Evolutionary conservation across 2,888 invertebrate genomes (phyloP), one percentile per base, ranked within the genome.

Genomic region (Melieria omissa): DNA sequence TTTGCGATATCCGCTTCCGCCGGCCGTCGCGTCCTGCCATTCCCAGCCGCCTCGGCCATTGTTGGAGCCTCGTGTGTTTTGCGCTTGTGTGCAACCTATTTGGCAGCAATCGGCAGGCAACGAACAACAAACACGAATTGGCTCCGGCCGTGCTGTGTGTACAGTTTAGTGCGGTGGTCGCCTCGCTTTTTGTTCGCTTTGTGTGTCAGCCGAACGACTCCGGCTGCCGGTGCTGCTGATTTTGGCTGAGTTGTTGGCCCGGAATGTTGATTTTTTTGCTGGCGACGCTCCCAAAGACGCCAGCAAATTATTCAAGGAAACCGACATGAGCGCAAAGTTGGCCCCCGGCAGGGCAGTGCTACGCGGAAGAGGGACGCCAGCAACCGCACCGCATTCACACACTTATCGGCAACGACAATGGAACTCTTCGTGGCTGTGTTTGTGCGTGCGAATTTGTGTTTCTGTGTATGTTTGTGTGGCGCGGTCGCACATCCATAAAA

Each of bases 11-110:
- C 29, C 29, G 29, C 29, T 29, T 29, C 29, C 29, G 29, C 29
- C 29, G 29, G 1, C 29, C 29, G 29, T 29, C 29, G 3, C 29
- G 29, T 29, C 29, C 29, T 29, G 29, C 29, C 29, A 29, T 29
- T 29, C 29, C 29, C 29, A 29, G 29, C 29, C 29, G 29, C 29
- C 29, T 29, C 29, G 29, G 29, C 29, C 29, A 29, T 29, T 29
- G 29, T 29, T 29, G 29, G 29, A 29, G 29, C 29, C 29, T 29
- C 29, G 29, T 29, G 29, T 29, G 29, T 29, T 12, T 41, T 12
- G 16, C n/a, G n/a, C 52, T 52, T n/a, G 52, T 52, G 9, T 52
- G 54, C 65, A 72, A 69, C 69, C 72, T 69, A 69, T 65, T 72
- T 72, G 72, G 68, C 72, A 69, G 16, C 69, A 29, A 29, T 29